Conservation (phyloP, 2,113 vertebrate species). For the Paramisgurnus dabryanus region DNA sequence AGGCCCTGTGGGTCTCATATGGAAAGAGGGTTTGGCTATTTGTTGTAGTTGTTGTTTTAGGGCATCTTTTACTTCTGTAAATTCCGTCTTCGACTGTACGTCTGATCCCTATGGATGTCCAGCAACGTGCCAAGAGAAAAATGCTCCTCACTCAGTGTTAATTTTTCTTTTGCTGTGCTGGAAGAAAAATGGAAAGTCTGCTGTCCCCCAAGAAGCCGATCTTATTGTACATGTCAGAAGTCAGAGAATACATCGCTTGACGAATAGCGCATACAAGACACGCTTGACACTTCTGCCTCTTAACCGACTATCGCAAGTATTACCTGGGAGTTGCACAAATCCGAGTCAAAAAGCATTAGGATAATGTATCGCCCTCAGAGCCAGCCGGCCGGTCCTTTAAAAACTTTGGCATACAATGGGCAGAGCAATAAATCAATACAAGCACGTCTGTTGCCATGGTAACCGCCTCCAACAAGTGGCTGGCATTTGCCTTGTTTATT, state of each 20-base stretch:
- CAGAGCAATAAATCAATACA: constrained; percentile 41
- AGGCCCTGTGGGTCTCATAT: background rate
- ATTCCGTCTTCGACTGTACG: background rate
- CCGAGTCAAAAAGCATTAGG: background rate
- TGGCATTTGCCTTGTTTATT: constrained; percentile 22
- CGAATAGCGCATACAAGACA: constrained; percentile 20
- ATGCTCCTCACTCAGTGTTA: background rate
- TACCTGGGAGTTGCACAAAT: background rate
- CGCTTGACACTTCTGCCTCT: background rate
- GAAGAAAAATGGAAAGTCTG: background rate
- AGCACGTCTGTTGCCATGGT: constrained; percentile 32
- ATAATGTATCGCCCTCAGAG: background rate
- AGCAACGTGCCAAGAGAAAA: constrained; percentile 15
- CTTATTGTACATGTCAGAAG: constrained; percentile 12
- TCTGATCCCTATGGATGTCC: constrained; percentile 11
- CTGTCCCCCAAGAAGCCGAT: constrained; percentile 13
- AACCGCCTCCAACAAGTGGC: constrained; percentile 22
- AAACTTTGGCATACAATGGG: constrained; percentile 6
- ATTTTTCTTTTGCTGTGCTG: background rate
- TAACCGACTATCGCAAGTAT: background rate
- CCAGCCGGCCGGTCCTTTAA: background rate
- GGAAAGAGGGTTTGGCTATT: background rate
- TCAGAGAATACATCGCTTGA: background rate
- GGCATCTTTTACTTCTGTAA: background rate
- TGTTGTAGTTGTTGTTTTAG: background rate